These are phyloP conservation scores for Sardinella longiceps DNA, from an alignment of 2,797 vertebrate species.

Conservation along the genomic window DNA sequence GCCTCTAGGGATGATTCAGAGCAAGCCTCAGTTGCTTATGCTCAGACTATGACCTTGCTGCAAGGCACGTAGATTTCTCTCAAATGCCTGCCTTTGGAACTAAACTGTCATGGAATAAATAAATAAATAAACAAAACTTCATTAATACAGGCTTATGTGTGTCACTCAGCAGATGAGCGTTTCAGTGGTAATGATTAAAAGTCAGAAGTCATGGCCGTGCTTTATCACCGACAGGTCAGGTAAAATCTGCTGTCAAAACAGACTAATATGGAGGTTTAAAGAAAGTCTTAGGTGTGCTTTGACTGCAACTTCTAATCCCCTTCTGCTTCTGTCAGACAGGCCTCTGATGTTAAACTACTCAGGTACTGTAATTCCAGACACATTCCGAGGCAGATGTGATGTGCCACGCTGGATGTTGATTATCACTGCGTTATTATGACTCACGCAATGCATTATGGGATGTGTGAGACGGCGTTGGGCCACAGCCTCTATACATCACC, in stretches of 20 bases:
- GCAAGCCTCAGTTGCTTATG: not conserved
- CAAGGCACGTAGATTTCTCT: not conserved
- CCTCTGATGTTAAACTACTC: not conserved
- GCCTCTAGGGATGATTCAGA: not conserved
- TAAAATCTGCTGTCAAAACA: slow-evolving; percentile 14
- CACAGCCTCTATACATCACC: not conserved
- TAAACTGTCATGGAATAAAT: not conserved
- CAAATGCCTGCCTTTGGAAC: not conserved
- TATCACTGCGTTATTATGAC: not conserved
- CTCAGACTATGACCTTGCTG: not conserved
- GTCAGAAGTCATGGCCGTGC: not conserved
- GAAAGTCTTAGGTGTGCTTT: not conserved
- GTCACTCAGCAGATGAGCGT: not conserved
- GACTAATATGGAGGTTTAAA: slow-evolving; percentile 9
- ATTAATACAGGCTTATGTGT: slow-evolving; percentile 3
- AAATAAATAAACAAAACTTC: not conserved
- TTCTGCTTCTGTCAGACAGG: slow-evolving; percentile 12
- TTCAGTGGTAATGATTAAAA: slow-evolving; percentile 17
- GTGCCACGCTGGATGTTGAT: not conserved
- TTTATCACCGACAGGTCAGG: not conserved
- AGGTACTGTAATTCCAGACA: not conserved
- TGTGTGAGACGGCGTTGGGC: not conserved
- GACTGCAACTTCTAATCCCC: not conserved
- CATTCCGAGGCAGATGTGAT: not conserved
- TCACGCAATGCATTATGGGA: not conserved